Evolutionary conservation across 2,888 invertebrate species (phyloP).

Genomic region (Cybosia mesomella): DNA sequence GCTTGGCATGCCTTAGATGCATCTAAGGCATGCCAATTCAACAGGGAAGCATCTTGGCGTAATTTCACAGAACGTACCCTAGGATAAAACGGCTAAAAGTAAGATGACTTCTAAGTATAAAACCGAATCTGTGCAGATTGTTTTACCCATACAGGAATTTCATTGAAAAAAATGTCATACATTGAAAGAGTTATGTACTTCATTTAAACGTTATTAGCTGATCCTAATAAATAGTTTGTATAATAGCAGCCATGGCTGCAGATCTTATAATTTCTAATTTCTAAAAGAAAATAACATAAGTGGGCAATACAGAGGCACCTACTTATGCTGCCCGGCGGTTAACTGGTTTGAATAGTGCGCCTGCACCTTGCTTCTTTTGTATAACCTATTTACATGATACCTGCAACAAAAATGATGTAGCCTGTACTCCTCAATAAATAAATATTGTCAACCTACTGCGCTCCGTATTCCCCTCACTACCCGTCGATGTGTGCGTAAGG

Average conservation of each 20-base stretch:
- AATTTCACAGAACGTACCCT: too few species aligned
- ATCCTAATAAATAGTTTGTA: neutral
- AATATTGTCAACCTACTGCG: slow-evolving; percentile 6
- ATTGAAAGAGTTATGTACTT: neutral
- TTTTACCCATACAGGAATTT: neutral
- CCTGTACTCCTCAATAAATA: slow-evolving; percentile 9
- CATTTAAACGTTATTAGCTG: neutral
- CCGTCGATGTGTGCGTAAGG: neutral
- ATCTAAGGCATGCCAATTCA: too few species aligned
- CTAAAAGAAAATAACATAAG: neutral
- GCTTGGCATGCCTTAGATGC: too few species aligned
- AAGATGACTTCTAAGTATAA: neutral
- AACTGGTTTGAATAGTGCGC: neutral
- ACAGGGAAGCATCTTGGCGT: too few species aligned
- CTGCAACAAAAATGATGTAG: neutral
- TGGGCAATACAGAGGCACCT: neutral
- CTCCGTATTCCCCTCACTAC: neutral
- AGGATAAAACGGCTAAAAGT: neutral
- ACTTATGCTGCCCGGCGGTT: neutral
- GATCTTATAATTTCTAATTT: neutral
- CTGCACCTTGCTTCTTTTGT: neutral
- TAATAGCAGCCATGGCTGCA: too few species aligned
- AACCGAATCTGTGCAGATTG: neutral
- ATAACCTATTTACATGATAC: slow-evolving; percentile 6
- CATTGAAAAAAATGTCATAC: neutral